A percentile compares a stretch with the other conserved stretches of the same genome.
Evolutionary conservation across 2,888 invertebrate species (phyloP).

Genomic region (Ectropis crepuscularia): DNA sequence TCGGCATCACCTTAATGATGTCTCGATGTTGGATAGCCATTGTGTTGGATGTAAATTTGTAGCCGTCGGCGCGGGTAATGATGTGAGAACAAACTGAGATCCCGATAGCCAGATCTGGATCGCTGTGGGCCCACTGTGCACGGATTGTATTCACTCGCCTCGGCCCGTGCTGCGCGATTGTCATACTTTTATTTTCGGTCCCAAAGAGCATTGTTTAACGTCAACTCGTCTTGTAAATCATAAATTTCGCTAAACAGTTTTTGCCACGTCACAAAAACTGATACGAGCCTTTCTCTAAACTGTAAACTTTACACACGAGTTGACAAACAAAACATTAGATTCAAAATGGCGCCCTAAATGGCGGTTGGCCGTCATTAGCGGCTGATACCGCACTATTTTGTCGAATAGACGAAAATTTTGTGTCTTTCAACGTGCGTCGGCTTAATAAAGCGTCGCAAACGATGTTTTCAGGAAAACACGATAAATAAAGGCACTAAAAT

Average conservation of each 20-base stretch:
- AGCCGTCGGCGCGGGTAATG: conserved; percentile 85
- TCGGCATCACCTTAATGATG: conserved; percentile 85
- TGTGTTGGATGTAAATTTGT: conserved; percentile 85
- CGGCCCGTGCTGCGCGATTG: conserved; percentile 60
- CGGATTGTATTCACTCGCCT: conserved; percentile 67
- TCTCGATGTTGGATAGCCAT: conserved; percentile 85
- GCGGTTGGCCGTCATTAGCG: conserved; percentile 76
- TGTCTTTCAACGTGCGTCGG: conserved; percentile 78
- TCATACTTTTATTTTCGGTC: conserved; percentile 61
- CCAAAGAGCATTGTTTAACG: conserved; percentile 63
- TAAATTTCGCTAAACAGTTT: conserved; percentile 29
- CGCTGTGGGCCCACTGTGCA: conserved; percentile 74
- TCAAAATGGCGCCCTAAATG: conserved; percentile 73
- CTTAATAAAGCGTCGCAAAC: conserved; percentile 77
- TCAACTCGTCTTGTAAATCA: conserved; percentile 55
- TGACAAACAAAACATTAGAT: conserved; percentile 74
- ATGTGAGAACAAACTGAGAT: conserved; percentile 85
- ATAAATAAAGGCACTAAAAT: conserved; percentile 76
- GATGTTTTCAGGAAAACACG: conserved; percentile 74
- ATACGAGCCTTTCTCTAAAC: conserved; percentile 38
- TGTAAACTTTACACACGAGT: conserved; percentile 49
- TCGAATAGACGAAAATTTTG: conserved; percentile 81
- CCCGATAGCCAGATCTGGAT: conserved; percentile 82
- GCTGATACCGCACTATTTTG: conserved; percentile 82
- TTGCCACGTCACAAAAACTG: conserved; percentile 43